Percentiles rank a stretch among this genome's conserved stretches.
phyloP scores from a whole-genome alignment of 2,113 vertebrate species.

The Nipponia nippon region DNA sequence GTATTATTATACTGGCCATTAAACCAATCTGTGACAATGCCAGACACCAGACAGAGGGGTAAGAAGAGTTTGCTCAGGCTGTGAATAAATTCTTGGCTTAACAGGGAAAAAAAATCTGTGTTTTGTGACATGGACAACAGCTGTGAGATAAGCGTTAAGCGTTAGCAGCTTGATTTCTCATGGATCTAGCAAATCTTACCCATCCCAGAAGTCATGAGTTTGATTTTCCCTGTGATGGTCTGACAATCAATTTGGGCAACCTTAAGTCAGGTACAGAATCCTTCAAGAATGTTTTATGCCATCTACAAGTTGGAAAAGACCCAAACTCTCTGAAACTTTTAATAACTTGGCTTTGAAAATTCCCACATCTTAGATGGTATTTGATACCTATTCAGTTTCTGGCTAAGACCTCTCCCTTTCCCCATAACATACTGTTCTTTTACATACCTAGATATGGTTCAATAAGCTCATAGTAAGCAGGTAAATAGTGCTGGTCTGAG shows the following conservation, averaged over 20 bases:
- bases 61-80: neutral
- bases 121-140: neutral
- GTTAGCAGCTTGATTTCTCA: neutral
- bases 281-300: neutral
- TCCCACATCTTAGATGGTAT: neutral
- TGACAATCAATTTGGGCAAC: neutral
- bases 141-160: neutral
- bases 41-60: neutral
- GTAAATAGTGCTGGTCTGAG: neutral
- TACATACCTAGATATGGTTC: constrained; percentile 74
- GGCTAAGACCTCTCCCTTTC: neutral
- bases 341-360: neutral
- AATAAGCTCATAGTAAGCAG: constrained; percentile 55
- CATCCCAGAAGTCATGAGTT: neutral
- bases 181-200: neutral
- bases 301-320: neutral
- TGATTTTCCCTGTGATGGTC: neutral
- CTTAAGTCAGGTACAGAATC: neutral
- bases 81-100: neutral
- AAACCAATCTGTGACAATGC: neutral
- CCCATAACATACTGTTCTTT: neutral
- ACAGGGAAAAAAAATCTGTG: neutral
- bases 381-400: neutral
- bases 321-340: neutral
- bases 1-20: neutral